These are phyloP conservation scores for Cygnus olor DNA, from an alignment of 2,797 vertebrate species.

Conservation along the genomic window DNA sequence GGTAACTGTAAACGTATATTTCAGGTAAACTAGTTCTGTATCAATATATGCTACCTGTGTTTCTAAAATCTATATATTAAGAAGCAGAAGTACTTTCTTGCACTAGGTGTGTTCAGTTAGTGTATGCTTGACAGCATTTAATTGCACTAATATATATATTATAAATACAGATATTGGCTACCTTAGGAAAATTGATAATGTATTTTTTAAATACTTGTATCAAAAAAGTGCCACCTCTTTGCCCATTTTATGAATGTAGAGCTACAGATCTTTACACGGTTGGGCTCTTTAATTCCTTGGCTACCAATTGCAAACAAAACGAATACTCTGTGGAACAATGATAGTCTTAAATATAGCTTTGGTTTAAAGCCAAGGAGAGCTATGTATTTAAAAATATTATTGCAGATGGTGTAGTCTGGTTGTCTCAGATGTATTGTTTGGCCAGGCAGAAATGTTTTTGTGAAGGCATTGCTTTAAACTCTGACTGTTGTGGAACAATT, in stretches of 20 bases:
- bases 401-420: slow-evolving; percentile 78
- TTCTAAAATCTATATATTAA: not conserved
- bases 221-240: not conserved
- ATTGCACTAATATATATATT: not conserved
- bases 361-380: slow-evolving; percentile 75
- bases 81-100: not conserved
- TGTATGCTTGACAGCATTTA: not conserved
- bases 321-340: slow-evolving; percentile 73
- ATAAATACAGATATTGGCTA: not conserved
- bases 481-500: slow-evolving; percentile 40
- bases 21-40: slow-evolving; percentile 83
- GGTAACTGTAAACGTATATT: slow-evolving; percentile 97
- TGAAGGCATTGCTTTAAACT: slow-evolving; percentile 70
- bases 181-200: not conserved
- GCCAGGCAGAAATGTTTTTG: slow-evolving; percentile 70
- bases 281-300: slow-evolving; percentile 60
- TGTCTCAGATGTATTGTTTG: slow-evolving; percentile 79
- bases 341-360: slow-evolving; percentile 80
- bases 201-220: not conserved
- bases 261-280: not conserved
- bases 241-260: not conserved
- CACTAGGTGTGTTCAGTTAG: not conserved
- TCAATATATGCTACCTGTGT: not conserved
- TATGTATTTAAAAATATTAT: slow-evolving; percentile 78
- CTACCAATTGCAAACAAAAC: slow-evolving; percentile 64